Base-by-base conservation (phyloP, 1,140 invertebrate genomes). In the Hestina assimilis region DNA sequence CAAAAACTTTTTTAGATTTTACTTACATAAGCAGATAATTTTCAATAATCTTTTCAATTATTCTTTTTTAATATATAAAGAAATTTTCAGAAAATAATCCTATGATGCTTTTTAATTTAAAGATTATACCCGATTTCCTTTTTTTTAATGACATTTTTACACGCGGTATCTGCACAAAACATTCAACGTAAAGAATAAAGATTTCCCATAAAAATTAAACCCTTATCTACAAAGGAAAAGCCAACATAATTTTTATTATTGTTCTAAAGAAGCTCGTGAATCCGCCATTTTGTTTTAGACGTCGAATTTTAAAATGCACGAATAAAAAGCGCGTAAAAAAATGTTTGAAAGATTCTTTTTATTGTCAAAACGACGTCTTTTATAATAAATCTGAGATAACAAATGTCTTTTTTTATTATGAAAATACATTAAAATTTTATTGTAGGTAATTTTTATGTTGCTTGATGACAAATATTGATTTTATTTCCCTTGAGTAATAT, bases 151-250 rank as follows among this genome's bases (percentile, higher is more conserved):
- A 35, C 14, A 9, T 12, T 46, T 11, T 46, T 47, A 51, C 31
- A 42, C 38, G 20, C 15, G 26, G 47, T 50, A 70, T 64, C 72
- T 72, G 70, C 73, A 72, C 38, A 38, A 19, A 31, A 33, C 11
- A 51, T 38, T 8, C 33, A 42, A 9, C 35, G 26, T 35, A 26
- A 60, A 29, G 15, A 46, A 35, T 80, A 80, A 80, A 80, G 72
- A 79, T 75, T 76, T 72, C 70, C 69, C 75, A 61, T 80, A 79
- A 79, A 79, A 85, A 81, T 80, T 81, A 53, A 64, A 72, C 71
- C 66, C 71, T 78, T 78, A 81, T 73, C 76, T 72, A 60, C 53
- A 54, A 56, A 73, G 69, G 70, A 59, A 60, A 54, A 73, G 65
- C 59, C 62, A 55, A 54, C 59, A 66, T 81, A 75, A 75, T 85